Conservation (phyloP, 1,140 invertebrate genomes). For the Holotrichia oblita region DNA sequence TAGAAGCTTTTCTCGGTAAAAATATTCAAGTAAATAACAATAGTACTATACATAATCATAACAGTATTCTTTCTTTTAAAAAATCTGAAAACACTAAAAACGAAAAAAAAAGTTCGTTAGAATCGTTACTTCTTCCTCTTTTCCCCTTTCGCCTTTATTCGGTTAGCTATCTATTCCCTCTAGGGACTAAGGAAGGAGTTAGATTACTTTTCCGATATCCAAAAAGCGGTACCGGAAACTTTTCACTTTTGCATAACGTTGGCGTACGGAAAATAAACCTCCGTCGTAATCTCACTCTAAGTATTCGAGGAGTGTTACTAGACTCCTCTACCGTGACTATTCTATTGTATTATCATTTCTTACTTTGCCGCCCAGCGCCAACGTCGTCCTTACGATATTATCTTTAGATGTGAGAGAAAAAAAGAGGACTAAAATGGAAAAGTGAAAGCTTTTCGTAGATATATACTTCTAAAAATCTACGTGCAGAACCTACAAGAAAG, state of each 20-base stretch:
- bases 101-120: background rate
- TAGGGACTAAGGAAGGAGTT: constrained; percentile 4
- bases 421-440: background rate
- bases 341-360: constrained; percentile 32
- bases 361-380: background rate
- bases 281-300: background rate
- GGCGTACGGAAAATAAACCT: background rate
- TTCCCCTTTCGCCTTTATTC: background rate
- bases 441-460: background rate
- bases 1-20: background rate
- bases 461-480: background rate
- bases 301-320: background rate
- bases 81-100: background rate
- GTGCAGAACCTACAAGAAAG: no score
- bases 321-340: constrained; percentile 9
- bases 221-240: constrained; percentile 26
- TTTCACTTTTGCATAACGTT: constrained; percentile 28
- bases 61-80: background rate
- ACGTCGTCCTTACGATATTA: background rate
- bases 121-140: background rate
- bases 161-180: constrained; percentile 11
- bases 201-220: constrained; percentile 35
- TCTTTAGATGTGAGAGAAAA: background rate
- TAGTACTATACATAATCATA: background rate
- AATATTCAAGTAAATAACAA: constrained; percentile 20